phyloP scores from a whole-genome alignment of 92 coral and sea anemone genomes.

The Heliopora coerulea region DNA sequence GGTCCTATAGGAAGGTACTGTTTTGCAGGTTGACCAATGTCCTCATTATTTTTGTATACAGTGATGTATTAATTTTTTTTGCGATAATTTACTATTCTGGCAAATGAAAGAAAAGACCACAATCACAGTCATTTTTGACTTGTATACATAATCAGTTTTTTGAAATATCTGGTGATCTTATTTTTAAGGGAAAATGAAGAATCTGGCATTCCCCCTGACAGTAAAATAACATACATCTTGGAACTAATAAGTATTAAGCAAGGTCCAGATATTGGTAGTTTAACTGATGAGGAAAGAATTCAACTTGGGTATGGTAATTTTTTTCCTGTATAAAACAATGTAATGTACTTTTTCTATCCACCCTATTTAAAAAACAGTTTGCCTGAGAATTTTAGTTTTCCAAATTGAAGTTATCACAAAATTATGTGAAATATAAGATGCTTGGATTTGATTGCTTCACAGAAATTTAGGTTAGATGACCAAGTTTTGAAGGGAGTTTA shows the following conservation, averaged over 20 bases:
- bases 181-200: conserved; percentile 56
- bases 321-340: background rate
- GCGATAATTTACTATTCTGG: no score
- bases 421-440: background rate
- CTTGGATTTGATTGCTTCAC: no score
- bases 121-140: no score
- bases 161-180: background rate
- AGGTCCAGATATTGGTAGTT: conserved; percentile 77
- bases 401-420: background rate
- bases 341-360: background rate
- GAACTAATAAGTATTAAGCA: conserved; percentile 79
- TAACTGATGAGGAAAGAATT: conserved; percentile 78
- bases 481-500: no score
- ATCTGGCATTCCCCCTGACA: conserved; percentile 82
- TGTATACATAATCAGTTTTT: no score
- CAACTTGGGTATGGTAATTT: conserved; percentile 59
- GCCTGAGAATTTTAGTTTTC: background rate
- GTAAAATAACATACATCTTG: conserved; percentile 77
- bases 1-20: conserved; percentile 81
- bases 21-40: no score
- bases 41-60: no score
- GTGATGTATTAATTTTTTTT: no score
- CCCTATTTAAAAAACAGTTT: background rate
- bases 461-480: no score
- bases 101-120: no score